Evolutionary conservation across 2,888 invertebrate genomes (phyloP).

Genomic region (Nycteola revayana): DNA sequence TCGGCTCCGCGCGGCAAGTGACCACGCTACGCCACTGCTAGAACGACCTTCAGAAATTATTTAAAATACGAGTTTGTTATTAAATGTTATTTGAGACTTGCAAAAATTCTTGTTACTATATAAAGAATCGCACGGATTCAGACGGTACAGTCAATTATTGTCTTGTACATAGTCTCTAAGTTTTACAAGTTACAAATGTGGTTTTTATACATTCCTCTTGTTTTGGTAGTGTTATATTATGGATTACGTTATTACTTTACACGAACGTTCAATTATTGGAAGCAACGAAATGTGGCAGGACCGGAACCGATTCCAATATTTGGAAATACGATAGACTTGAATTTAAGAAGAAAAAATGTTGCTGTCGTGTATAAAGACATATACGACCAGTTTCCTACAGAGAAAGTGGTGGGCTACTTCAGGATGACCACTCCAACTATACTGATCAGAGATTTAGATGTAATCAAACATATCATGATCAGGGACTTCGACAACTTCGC

Average conservation of each 20-base stretch:
- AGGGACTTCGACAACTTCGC: conserved; percentile 45
- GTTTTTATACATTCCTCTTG: not conserved
- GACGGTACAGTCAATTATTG: no score
- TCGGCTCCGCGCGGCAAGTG: no score
- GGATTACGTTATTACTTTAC: conserved; percentile 23
- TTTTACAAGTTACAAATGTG: no score
- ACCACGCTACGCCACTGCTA: no score
- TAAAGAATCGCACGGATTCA: no score
- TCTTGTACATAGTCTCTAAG: no score
- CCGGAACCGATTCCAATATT: conserved; percentile 31
- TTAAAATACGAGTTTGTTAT: no score
- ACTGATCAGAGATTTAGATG: conserved; percentile 47
- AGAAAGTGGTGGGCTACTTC: conserved; percentile 36
- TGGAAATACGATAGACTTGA: conserved; percentile 30
- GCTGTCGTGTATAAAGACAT: conserved; percentile 22
- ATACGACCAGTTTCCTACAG: conserved; percentile 30
- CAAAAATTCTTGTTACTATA: no score
- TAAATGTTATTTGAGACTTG: no score
- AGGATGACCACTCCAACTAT: conserved; percentile 42
- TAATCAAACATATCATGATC: conserved; percentile 47
- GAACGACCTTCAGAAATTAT: no score
- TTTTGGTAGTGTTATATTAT: conserved; percentile 1
- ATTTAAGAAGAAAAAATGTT: conserved; percentile 18
- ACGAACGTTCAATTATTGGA: conserved; percentile 25
- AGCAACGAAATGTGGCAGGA: conserved; percentile 25